Percentiles rank a stretch among this genome's conserved stretches.
Evolutionary conservation across 2,888 invertebrate genomes (phyloP).

Genomic region (Linnaemya tessellans): DNA sequence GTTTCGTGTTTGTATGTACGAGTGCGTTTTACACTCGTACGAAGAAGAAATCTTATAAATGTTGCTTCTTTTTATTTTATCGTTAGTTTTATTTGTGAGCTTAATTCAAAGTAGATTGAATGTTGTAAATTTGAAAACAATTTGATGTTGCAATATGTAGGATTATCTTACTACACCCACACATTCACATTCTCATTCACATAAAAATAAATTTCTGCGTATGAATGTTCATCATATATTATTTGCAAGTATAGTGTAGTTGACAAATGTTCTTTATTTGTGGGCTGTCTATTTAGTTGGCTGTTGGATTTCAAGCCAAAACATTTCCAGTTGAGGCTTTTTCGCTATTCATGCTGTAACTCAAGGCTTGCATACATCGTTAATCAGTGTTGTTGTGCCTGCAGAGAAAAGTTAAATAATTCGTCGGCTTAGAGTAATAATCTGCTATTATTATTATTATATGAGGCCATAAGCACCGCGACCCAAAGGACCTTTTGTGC

Average conservation of each 20-base stretch:
- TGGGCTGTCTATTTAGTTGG: constrained; percentile 43
- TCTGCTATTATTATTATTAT: too few relatives aligned
- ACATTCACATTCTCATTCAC: not conserved
- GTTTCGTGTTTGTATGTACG: constrained; percentile 49
- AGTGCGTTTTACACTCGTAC: not conserved
- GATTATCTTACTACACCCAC: constrained; percentile 65
- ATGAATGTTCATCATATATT: not conserved
- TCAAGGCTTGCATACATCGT: constrained; percentile 45
- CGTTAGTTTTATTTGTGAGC: constrained; percentile 47
- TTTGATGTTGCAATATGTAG: constrained; percentile 68
- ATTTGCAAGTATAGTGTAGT: constrained; percentile 7
- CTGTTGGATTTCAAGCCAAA: constrained; percentile 47
- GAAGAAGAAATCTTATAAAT: constrained; percentile 69
- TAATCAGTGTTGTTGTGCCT: constrained; percentile 42
- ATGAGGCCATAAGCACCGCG: too few relatives aligned
- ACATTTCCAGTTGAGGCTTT: constrained; percentile 47
- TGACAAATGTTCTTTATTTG: constrained; percentile 51
- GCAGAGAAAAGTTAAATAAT: not conserved
- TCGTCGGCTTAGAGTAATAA: too few relatives aligned
- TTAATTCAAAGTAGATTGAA: constrained; percentile 62
- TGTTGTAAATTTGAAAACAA: constrained; percentile 52
- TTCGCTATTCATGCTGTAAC: constrained; percentile 46
- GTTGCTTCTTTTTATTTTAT: constrained; percentile 36
- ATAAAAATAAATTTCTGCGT: not conserved
- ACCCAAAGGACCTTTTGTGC: too few relatives aligned